These are phyloP conservation scores for Sebastiscus albofasciatus DNA, from an alignment of 2,797 vertebrate species.

Conservation along the genomic window DNA sequence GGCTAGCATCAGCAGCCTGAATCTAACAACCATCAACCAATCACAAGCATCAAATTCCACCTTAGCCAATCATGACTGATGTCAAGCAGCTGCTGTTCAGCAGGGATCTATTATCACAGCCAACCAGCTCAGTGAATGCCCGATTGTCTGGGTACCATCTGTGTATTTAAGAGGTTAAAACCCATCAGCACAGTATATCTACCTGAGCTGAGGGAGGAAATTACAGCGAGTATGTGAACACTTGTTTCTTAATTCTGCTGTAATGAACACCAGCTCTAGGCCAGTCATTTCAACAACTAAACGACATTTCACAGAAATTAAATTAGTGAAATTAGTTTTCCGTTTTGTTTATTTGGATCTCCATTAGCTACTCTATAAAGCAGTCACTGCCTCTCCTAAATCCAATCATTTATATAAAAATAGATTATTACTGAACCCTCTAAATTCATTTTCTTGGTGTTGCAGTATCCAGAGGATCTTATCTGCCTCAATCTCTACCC, in stretches of 20 bases:
- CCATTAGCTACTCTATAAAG: background rate
- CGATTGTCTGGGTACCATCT: slow-evolving; percentile 9
- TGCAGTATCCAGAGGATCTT: background rate
- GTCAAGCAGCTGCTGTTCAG: slow-evolving; percentile 58
- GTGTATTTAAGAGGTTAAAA: slow-evolving; percentile 15
- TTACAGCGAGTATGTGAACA: background rate
- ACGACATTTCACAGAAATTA: background rate
- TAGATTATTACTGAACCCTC: background rate
- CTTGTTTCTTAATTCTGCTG: background rate
- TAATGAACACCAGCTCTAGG: background rate
- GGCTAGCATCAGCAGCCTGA: slow-evolving; percentile 59
- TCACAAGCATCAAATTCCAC: slow-evolving; percentile 59
- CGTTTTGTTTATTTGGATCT: background rate
- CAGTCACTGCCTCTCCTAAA: background rate
- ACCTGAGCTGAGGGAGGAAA: background rate
- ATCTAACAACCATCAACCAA: slow-evolving; percentile 78
- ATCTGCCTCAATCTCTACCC: background rate
- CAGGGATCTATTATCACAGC: slow-evolving; percentile 33
- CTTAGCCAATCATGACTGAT: slow-evolving; percentile 69
- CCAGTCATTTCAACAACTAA: background rate
- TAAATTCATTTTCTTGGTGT: background rate
- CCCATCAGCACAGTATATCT: background rate
- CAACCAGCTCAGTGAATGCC: slow-evolving; percentile 15
- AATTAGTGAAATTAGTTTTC: background rate
- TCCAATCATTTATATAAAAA: background rate